Evolutionary conservation across 2,113 vertebrate genomes (phyloP).

Genomic region (Psittacus erithacus): DNA sequence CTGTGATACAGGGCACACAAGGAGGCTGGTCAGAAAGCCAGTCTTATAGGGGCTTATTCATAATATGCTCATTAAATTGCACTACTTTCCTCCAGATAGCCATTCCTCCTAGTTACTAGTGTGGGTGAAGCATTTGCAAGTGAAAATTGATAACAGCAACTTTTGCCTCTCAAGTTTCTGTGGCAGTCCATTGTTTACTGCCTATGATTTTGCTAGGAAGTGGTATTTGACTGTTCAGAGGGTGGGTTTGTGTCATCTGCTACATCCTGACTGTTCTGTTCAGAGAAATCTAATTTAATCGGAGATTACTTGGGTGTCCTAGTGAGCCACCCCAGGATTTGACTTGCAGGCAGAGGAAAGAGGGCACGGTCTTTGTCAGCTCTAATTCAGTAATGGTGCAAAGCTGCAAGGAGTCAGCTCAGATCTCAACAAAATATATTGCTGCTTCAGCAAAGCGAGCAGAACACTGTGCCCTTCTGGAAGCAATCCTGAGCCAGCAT

Average conservation of each 20-base stretch:
- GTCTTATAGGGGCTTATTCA: neutral
- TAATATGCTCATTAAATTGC: neutral
- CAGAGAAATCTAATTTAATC: slow-evolving; percentile 27
- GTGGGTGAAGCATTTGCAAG: neutral
- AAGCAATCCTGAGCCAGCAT: neutral
- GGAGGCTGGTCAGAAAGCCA: neutral
- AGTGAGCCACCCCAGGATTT: slow-evolving; percentile 12
- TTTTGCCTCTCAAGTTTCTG: neutral
- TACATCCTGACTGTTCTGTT: neutral
- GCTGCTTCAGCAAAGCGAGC: neutral
- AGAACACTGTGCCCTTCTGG: slow-evolving; percentile 25
- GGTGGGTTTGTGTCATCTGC: neutral
- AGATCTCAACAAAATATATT: slow-evolving; percentile 16
- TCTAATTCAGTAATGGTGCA: slow-evolving; percentile 37
- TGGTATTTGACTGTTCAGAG: neutral
- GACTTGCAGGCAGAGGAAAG: slow-evolving; percentile 37
- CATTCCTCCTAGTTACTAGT: neutral
- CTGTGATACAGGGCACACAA: neutral
- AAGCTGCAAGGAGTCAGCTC: slow-evolving; percentile 15
- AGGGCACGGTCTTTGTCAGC: neutral
- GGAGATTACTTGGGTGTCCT: neutral
- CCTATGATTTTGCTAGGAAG: neutral
- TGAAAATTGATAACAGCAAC: neutral
- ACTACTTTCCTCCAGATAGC: neutral
- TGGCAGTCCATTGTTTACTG: neutral